Evolutionary conservation across 1,140 invertebrate species (phyloP).

Genomic region (Subanguina moxae): DNA sequence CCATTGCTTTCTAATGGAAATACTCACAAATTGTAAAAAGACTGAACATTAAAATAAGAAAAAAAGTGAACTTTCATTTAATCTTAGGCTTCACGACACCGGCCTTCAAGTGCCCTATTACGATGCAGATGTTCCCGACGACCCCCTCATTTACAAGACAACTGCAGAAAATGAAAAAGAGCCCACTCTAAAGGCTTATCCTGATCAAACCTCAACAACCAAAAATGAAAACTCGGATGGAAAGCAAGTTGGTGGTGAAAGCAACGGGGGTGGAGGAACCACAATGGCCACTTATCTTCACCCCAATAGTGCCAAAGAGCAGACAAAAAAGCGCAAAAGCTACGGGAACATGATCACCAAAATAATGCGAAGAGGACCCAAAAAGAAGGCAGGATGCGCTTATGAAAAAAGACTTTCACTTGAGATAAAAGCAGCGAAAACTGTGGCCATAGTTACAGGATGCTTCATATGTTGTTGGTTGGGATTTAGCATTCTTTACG

Average conservation of each 20-base stretch:
- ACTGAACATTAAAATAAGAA: neutral
- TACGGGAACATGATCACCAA: conserved; percentile 34
- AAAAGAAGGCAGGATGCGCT: conserved; percentile 51
- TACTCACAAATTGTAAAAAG: neutral
- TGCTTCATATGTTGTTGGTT: conserved; percentile 93
- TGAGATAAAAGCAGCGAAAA: conserved; percentile 72
- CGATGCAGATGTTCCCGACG: neutral
- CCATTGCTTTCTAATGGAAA: neutral
- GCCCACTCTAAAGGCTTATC: neutral
- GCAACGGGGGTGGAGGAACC: neutral
- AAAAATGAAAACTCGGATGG: neutral
- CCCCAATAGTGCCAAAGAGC: conserved; percentile 23
- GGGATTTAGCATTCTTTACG: conserved; percentile 94
- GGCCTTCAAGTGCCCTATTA: neutral
- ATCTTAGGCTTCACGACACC: neutral
- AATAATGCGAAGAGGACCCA: conserved; percentile 39
- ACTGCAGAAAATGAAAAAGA: neutral
- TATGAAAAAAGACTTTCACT: conserved; percentile 58
- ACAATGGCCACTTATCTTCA: conserved; percentile 21
- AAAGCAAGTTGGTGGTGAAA: neutral
- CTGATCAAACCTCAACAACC: neutral
- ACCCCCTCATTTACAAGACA: neutral
- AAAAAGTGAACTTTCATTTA: too few relatives aligned
- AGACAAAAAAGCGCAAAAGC: conserved; percentile 27
- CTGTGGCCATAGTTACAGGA: conserved; percentile 85